These are phyloP conservation scores for Siphonodentalium dalli DNA, from an alignment of 2,888 invertebrate genomes.

Conservation along the genomic window DNA sequence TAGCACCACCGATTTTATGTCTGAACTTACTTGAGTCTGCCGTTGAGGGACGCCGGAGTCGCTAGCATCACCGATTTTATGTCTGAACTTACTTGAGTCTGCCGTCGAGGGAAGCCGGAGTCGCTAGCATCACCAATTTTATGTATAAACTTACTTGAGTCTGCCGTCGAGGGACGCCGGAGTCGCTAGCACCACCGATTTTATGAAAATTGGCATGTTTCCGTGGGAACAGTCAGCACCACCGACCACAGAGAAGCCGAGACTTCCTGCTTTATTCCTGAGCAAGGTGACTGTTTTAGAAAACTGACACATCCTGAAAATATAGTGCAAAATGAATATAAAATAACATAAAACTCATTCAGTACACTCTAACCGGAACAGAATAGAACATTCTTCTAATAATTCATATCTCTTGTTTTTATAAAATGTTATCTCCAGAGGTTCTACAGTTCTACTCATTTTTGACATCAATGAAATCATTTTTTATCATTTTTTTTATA, in stretches of 20 bases:
- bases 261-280: conserved; percentile 61
- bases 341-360: not conserved
- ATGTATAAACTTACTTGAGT: conserved; percentile 45
- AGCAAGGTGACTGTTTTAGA: conserved; percentile 64
- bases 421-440: too few species aligned
- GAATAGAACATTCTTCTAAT: not conserved
- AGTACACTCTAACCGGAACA: not conserved
- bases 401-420: too few species aligned
- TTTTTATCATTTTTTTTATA: too few species aligned
- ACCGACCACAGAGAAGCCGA: conserved; percentile 68
- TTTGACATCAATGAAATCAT: too few species aligned
- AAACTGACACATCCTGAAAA: conserved; percentile 60
- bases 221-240: conserved; percentile 65
- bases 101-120: not conserved
- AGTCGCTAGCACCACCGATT: conserved; percentile 66
- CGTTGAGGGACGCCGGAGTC: too few species aligned
- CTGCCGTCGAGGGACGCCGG: conserved; percentile 64
- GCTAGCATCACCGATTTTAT: too few species aligned
- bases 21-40: too few species aligned
- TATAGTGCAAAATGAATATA: not conserved
- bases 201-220: conserved; percentile 66
- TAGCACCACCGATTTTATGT: too few species aligned
- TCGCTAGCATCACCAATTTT: not conserved
- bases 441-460: too few species aligned
- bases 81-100: too few species aligned